Conservation (phyloP, 2,888 invertebrate genomes). For the Mamestra brassicae region DNA sequence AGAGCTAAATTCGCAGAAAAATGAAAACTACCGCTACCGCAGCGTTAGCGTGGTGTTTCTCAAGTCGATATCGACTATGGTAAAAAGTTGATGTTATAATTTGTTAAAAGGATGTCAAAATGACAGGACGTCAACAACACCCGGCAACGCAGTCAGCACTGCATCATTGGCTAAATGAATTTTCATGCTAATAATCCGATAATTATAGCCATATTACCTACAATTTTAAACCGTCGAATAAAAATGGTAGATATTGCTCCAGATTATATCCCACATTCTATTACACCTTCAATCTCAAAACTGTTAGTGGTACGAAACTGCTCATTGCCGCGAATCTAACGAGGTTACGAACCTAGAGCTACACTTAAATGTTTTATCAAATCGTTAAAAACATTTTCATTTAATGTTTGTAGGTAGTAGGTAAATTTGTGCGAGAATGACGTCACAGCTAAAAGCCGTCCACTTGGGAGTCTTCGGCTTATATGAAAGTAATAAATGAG, state of each 20-base stretch:
- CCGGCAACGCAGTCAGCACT: background rate
- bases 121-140: background rate
- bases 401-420: background rate
- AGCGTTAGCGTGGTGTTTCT: too few species aligned
- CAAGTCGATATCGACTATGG: too few species aligned
- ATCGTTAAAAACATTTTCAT: constrained; percentile 12
- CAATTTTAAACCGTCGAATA: background rate
- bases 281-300: background rate
- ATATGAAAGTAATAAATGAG: constrained; percentile 69
- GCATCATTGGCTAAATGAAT: too few species aligned
- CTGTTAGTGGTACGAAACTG: background rate
- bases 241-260: background rate
- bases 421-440: constrained; percentile 21
- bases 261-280: constrained; percentile 1
- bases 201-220: background rate
- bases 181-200: background rate
- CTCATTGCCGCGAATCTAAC: constrained; percentile 15
- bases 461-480: constrained; percentile 31
- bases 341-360: background rate
- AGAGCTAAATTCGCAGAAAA: too few species aligned
- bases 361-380: background rate
- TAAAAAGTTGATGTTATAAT: too few species aligned
- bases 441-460: constrained; percentile 23
- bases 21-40: too few species aligned
- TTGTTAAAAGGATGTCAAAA: background rate